These are phyloP conservation scores for Ennomos fuscantarius DNA, from an alignment of 2,888 invertebrate genomes.

Conservation along the genomic window DNA sequence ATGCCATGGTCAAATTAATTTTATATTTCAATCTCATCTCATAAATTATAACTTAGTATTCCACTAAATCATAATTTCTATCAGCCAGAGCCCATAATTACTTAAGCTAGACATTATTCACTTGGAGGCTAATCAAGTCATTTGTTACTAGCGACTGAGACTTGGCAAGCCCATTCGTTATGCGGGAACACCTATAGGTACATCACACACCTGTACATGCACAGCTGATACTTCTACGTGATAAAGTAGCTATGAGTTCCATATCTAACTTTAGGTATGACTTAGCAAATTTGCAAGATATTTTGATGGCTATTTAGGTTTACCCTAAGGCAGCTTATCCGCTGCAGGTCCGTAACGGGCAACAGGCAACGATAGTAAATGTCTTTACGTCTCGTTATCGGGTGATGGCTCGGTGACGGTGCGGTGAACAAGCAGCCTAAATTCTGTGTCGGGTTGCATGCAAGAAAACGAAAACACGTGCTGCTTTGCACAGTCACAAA, in stretches of 20 bases:
- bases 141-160: slow-evolving; percentile 16
- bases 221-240: slow-evolving; percentile 1
- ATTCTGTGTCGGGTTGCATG: too few relatives aligned
- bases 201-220: slow-evolving; percentile 15
- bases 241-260: background rate
- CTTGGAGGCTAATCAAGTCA: slow-evolving; percentile 25
- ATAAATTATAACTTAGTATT: slow-evolving; percentile 17
- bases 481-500: too few relatives aligned
- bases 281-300: too few relatives aligned
- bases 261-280: too few relatives aligned
- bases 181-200: background rate
- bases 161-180: slow-evolving; percentile 12
- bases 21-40: background rate
- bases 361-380: too few relatives aligned
- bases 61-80: slow-evolving; percentile 26
- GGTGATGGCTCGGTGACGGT: too few relatives aligned
- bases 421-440: too few relatives aligned
- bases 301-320: too few relatives aligned
- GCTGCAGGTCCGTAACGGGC: too few relatives aligned
- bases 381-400: too few relatives aligned
- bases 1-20: background rate
- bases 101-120: slow-evolving; percentile 29
- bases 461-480: too few relatives aligned
- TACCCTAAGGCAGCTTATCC: too few relatives aligned
- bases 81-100: slow-evolving; percentile 19